Conservation (phyloP, 2,888 invertebrate genomes). For the Nymphalis urticae region DNA sequence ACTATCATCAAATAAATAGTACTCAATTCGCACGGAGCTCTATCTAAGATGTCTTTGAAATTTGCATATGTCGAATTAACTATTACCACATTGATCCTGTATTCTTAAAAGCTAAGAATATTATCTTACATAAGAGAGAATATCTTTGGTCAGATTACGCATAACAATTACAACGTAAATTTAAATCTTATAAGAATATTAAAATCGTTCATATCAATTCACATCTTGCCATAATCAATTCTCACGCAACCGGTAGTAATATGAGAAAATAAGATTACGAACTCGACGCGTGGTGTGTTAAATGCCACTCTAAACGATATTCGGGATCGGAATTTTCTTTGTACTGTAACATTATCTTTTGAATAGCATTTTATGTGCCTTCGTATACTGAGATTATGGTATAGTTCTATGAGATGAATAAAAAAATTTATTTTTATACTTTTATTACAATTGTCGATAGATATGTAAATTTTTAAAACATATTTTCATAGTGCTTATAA, state of each 20-base stretch:
- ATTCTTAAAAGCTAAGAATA: no score
- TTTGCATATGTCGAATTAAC: no score
- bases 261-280: constrained; percentile 23
- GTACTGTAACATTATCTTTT: constrained; percentile 36
- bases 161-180: no score
- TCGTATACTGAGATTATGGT: constrained; percentile 20
- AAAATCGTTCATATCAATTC: not conserved
- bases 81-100: no score
- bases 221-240: not conserved
- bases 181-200: no score
- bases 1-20: no score
- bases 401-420: constrained; percentile 23
- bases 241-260: not conserved
- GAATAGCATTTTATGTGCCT: constrained; percentile 31
- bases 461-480: constrained; percentile 17
- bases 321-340: constrained; percentile 36
- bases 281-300: constrained; percentile 43
- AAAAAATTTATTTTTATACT: not conserved
- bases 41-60: no score
- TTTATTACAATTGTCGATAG: not conserved
- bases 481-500: not conserved
- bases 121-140: no score
- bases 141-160: no score
- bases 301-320: constrained; percentile 40
- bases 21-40: no score